Evolutionary conservation across 2,113 vertebrate genomes (phyloP).

Genomic region (Laterallus jamaicensis): DNA sequence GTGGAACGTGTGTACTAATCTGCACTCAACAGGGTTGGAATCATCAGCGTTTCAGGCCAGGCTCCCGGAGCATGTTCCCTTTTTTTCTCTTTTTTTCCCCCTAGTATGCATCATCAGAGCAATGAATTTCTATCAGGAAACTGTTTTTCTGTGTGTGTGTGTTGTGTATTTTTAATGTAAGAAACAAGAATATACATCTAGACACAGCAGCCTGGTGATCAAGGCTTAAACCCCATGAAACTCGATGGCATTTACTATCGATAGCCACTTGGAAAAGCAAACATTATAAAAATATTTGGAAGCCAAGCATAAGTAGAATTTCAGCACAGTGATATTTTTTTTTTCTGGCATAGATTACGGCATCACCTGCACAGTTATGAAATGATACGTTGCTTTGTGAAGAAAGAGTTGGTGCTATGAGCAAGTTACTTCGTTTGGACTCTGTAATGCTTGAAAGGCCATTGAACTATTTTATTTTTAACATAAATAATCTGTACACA

Average conservation of each 20-base stretch:
- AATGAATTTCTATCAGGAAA: conserved; percentile 61
- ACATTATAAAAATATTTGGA: conserved; percentile 68
- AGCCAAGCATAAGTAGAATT: conserved; percentile 61
- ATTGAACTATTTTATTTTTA: conserved; percentile 65
- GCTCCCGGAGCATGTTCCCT: conserved; percentile 64
- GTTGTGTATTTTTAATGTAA: background rate
- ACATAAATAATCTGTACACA: conserved; percentile 74
- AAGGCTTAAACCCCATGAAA: conserved; percentile 33
- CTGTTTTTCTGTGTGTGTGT: background rate
- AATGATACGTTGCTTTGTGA: conserved; percentile 35
- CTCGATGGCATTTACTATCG: conserved; percentile 40
- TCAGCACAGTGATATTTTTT: conserved; percentile 68
- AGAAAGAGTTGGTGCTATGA: conserved; percentile 43
- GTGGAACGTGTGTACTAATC: conserved; percentile 63
- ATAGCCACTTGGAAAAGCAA: conserved; percentile 65
- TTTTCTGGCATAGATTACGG: conserved; percentile 37
- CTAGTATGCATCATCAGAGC: conserved; percentile 62
- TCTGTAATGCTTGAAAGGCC: conserved; percentile 58
- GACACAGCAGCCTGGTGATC: conserved; percentile 18
- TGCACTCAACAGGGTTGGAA: conserved; percentile 49
- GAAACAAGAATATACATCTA: conserved; percentile 45
- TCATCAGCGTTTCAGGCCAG: conserved; percentile 40
- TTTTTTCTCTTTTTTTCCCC: conserved; percentile 68
- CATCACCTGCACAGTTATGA: conserved; percentile 31
- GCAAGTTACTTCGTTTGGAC: conserved; percentile 42